These are phyloP conservation scores for Caenorhabditis doughertyi DNA, from an alignment of 2,888 invertebrate species.

Conservation along the genomic window DNA sequence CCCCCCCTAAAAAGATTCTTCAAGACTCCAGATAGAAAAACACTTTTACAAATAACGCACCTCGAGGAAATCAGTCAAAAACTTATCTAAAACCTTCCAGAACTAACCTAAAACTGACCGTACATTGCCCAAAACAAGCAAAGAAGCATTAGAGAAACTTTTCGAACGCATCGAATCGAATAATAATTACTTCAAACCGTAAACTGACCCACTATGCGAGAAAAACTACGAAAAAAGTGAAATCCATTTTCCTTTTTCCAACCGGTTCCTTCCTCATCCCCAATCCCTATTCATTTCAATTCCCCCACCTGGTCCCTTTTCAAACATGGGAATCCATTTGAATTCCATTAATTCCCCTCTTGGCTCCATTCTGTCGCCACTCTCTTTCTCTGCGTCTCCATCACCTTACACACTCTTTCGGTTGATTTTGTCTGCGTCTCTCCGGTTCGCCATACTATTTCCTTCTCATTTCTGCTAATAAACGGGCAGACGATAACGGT, in stretches of 20 bases:
- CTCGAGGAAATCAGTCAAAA: too few species aligned
- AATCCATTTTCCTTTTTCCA: neutral
- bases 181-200: too few species aligned
- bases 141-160: too few species aligned
- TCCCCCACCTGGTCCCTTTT: constrained; percentile 21
- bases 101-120: too few species aligned
- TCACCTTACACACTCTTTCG: constrained; percentile 17
- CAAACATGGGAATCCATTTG: constrained; percentile 22
- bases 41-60: too few species aligned
- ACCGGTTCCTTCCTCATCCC: neutral
- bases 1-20: neutral
- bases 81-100: too few species aligned
- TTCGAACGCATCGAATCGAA: too few species aligned
- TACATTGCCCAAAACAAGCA: too few species aligned
- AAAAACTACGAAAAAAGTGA: neutral
- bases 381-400: constrained; percentile 31
- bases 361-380: constrained; percentile 45
- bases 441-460: constrained; percentile 13
- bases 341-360: constrained; percentile 14
- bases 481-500: constrained; percentile 47
- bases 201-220: neutral
- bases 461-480: constrained; percentile 28
- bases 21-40: neutral
- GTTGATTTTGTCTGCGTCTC: constrained; percentile 17
- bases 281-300: neutral